phyloP scores from a whole-genome alignment of 2,113 vertebrate species.

The Chrysemys picta region DNA sequence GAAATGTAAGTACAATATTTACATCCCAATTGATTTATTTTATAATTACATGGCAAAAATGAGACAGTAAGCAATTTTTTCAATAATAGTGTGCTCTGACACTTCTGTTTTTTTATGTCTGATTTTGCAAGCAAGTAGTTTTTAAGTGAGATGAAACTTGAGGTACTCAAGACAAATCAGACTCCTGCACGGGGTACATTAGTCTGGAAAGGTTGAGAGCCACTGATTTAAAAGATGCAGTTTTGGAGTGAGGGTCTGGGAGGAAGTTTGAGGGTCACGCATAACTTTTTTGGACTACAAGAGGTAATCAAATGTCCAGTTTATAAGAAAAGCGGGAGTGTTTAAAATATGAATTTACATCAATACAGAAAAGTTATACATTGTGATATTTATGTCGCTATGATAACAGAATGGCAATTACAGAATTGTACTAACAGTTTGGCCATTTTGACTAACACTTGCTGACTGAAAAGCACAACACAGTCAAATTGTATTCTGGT shows the following conservation, averaged over 20 bases:
- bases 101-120: too few relatives aligned
- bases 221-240: background rate
- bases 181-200: too few relatives aligned
- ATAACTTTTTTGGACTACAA: constrained; percentile 11
- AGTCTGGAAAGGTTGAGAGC: too few relatives aligned
- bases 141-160: too few relatives aligned
- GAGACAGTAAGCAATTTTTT: too few relatives aligned
- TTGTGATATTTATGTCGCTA: background rate
- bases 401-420: background rate
- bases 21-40: too few relatives aligned
- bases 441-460: background rate
- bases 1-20: too few relatives aligned
- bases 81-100: too few relatives aligned
- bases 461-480: background rate
- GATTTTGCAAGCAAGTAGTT: too few relatives aligned
- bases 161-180: too few relatives aligned
- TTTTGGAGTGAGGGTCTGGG: constrained; percentile 52
- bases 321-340: background rate
- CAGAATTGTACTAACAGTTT: background rate
- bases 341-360: background rate
- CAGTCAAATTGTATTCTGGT: background rate
- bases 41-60: too few relatives aligned
- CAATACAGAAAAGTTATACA: background rate
- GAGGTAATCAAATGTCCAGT: background rate
- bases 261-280: background rate